Percentiles rank a stretch among this genome's conserved stretches.
Evolutionary conservation across 2,113 vertebrate species (phyloP).

Genomic region (Mormyrus iriodes): DNA sequence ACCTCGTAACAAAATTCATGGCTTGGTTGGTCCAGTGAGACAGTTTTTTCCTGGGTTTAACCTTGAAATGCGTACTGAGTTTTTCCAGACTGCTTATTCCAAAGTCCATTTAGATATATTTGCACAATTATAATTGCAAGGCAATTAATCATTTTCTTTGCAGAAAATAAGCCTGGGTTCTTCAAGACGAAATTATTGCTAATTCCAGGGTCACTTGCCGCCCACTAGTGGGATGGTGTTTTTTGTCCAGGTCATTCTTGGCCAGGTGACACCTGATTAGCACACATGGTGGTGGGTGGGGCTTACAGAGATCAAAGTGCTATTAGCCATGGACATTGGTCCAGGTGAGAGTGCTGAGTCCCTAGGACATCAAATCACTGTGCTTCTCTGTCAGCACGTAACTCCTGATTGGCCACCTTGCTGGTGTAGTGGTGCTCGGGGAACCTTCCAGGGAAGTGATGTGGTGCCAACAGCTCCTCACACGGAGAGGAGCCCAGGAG

Average conservation of each 20-base stretch:
- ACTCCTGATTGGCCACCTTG: neutral
- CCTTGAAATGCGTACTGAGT: neutral
- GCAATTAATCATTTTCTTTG: conserved; percentile 6
- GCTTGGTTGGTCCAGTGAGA: neutral
- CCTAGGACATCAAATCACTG: neutral
- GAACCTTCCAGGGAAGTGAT: neutral
- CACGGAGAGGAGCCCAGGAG: neutral
- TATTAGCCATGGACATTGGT: neutral
- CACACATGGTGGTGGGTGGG: neutral
- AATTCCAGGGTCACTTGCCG: neutral
- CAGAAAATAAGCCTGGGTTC: neutral
- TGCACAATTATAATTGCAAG: neutral
- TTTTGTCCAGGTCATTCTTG: neutral
- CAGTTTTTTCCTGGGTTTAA: neutral
- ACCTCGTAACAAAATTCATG: neutral
- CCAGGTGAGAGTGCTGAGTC: neutral
- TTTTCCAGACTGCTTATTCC: conserved; percentile 10
- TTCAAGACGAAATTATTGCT: neutral
- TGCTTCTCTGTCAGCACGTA: neutral
- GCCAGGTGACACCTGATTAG: neutral
- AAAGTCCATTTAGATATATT: neutral
- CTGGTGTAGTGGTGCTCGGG: neutral
- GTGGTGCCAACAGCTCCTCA: neutral
- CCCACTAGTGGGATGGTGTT: neutral
- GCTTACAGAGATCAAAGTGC: neutral